phyloP scores from a whole-genome alignment of 2,113 vertebrate genomes.

The Lepisosteus osseus region DNA sequence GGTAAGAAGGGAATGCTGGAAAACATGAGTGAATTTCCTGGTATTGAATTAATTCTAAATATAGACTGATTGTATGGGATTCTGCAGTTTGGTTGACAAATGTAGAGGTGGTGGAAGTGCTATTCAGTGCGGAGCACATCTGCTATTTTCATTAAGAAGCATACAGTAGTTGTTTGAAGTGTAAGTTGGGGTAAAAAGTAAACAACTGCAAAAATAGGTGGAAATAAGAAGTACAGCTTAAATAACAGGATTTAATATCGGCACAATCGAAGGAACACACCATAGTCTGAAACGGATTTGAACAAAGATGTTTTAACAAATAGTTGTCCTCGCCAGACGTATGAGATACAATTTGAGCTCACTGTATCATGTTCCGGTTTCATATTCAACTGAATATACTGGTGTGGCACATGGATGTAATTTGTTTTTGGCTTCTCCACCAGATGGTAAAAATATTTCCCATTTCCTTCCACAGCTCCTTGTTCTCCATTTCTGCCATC shows the following conservation, averaged over 20 bases:
- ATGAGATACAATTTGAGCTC: not conserved
- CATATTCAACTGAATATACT: slow-evolving; percentile 40
- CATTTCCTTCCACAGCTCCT: not conserved
- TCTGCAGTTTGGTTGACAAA: slow-evolving; percentile 6
- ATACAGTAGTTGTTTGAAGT: slow-evolving; percentile 35
- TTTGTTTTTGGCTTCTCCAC: not conserved
- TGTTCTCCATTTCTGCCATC: not conserved
- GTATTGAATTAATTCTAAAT: slow-evolving; percentile 32
- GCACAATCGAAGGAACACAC: slow-evolving; percentile 46
- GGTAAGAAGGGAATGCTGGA: slow-evolving; percentile 6
- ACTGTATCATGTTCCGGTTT: not conserved
- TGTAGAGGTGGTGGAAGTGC: slow-evolving; percentile 17
- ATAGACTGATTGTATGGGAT: slow-evolving; percentile 17
- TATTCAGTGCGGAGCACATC: slow-evolving; percentile 44
- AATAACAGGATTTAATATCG: not conserved
- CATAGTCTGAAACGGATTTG: slow-evolving; percentile 2
- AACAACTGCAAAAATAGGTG: slow-evolving; percentile 55
- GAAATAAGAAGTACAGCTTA: slow-evolving; percentile 36
- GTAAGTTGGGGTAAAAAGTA: slow-evolving; percentile 17
- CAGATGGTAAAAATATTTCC: slow-evolving; percentile 10
- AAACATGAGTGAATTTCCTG: slow-evolving; percentile 20
- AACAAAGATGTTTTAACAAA: not conserved
- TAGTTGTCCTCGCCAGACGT: not conserved
- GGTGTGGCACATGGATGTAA: not conserved
- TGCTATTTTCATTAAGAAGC: slow-evolving; percentile 57